Base-by-base conservation (phyloP, 1,140 invertebrate genomes). In the Aphelenchoides besseyi region DNA sequence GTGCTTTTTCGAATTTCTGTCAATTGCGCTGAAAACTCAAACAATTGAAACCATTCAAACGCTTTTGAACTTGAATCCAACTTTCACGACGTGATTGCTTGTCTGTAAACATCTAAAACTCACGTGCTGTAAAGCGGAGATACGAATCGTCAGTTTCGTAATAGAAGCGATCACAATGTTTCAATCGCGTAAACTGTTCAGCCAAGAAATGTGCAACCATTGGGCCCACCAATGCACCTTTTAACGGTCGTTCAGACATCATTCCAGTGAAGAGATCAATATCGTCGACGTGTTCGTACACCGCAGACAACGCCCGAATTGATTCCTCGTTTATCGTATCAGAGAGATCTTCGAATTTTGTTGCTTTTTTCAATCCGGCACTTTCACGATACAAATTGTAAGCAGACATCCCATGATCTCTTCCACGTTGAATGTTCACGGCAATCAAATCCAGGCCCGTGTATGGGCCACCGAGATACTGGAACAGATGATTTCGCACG, bases 161-260 rank as follows among this genome's bases (percentile, higher is more conserved):
- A 86, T 87, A 89, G 80, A 89, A 89, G 73, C 89, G 84, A 79
- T 90, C 89, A 48, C 89, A 89, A 79, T 86, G 85, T 74, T 88
- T 86, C 2, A 89, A 71, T 72, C 88, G 82, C 0, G 88, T 86
- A 79, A 97, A 96, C 86, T 98, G 96, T 52, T 95, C 94, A 30
- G 92, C 93, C 76, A 98, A 94, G 55, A 98, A 89, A 82, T 95
- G 98, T 63, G 93, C 91, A 86, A 98, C 96, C 62, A 89, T 89
- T 9, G 89, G 89, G 1, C 89, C 89, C 2, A 90, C 83, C 59
- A 89, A 85, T 0, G 96, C 92, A 53, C 95, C 94, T 79, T 83
- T 78, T 8, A 80, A 52, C n/a, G 78, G 75, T 9, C 64, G 77
- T 79, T 91, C 90, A 63, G 87, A 86, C 82, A 90, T 86, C 2